phyloP scores from a whole-genome alignment of 2,797 vertebrate species.

The Mallotus villosus region DNA sequence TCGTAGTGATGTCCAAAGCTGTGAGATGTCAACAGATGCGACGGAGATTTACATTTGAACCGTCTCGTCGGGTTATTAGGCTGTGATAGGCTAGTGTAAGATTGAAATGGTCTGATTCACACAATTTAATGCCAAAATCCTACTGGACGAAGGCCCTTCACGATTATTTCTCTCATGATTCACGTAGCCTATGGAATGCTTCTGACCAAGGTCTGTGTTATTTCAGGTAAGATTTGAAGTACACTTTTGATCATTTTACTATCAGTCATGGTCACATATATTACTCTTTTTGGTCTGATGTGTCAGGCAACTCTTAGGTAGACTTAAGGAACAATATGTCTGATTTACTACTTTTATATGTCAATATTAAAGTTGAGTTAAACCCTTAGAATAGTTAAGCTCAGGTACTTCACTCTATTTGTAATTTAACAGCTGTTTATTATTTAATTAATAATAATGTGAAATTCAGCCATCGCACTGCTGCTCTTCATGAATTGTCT shows the following conservation, averaged over 20 bases:
- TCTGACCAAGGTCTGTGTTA: slow-evolving; percentile 38
- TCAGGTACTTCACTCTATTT: too few relatives aligned
- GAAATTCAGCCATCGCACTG: not conserved
- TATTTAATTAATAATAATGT: too few relatives aligned
- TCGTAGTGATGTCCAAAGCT: slow-evolving; percentile 43
- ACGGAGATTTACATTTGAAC: slow-evolving; percentile 30
- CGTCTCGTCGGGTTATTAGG: not conserved
- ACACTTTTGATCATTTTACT: not conserved
- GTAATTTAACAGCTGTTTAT: too few relatives aligned
- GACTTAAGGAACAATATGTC: too few relatives aligned
- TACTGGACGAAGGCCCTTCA: too few relatives aligned
- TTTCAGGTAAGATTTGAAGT: slow-evolving; percentile 45
- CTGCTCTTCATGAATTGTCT: not conserved
- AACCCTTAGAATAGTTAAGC: too few relatives aligned
- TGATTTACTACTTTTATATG: too few relatives aligned
- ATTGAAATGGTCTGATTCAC: not conserved
- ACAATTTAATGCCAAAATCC: too few relatives aligned
- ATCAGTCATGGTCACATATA: not conserved
- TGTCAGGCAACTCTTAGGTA: too few relatives aligned
- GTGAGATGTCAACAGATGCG: not conserved
- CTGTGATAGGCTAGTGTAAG: not conserved
- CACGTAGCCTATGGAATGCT: not conserved
- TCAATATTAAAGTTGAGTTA: too few relatives aligned
- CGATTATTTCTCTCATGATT: not conserved
- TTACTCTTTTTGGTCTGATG: too few relatives aligned